phyloP scores from a whole-genome alignment of 2,113 vertebrate species.

The Willisornis vidua region DNA sequence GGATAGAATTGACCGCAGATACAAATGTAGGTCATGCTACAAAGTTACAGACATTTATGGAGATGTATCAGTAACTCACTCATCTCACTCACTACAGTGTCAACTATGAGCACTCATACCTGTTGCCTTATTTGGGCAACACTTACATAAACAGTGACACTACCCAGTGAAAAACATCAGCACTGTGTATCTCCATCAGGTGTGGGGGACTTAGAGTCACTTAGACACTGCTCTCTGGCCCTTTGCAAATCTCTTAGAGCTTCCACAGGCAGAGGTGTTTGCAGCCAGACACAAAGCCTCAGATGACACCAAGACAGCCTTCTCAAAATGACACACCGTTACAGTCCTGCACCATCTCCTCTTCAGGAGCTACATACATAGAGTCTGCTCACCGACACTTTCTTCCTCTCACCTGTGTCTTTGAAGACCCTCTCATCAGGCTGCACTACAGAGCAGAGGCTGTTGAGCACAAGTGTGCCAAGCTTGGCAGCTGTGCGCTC shows the following conservation, averaged over 20 bases:
- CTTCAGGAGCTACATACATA: not conserved
- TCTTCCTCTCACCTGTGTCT: constrained; percentile 82
- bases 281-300: not conserved
- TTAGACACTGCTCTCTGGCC: not conserved
- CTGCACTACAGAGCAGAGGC: constrained; percentile 89
- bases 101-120: not conserved
- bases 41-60: not conserved
- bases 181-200: not conserved
- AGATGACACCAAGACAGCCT: not conserved
- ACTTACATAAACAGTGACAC: not conserved
- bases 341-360: not conserved
- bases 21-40: not conserved
- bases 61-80: not conserved
- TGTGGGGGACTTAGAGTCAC: not conserved
- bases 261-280: not conserved
- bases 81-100: not conserved
- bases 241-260: not conserved
- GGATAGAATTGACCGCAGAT: not conserved
- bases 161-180: not conserved
- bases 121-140: not conserved
- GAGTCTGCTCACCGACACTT: not conserved
- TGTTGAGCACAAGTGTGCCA: constrained; percentile 90
- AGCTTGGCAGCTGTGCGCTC: constrained; percentile 89
- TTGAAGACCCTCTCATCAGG: constrained; percentile 87
- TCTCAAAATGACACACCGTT: not conserved